Base-by-base conservation (phyloP, 1,140 invertebrate genomes). In the Aporrectodea caliginosa region DNA sequence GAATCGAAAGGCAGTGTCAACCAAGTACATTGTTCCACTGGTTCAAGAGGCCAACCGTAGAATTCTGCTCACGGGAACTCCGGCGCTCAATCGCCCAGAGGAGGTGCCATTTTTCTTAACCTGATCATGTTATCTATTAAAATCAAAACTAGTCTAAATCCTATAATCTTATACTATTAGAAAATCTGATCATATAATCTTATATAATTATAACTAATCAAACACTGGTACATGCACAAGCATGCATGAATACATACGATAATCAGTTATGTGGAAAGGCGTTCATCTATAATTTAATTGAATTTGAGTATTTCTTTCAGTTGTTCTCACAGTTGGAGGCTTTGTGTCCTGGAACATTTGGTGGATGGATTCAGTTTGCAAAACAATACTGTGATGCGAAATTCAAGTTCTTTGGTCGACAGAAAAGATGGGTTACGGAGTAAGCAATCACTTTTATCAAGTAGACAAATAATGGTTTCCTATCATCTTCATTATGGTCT, bases 41-140 rank as follows among this genome's bases (percentile, higher is more conserved):
- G 88, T 87, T 14, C 84, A 88, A 79, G 87, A 89, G 71, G 90
- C 92, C 0, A 90, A 90, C 75, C 91, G 94, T 29, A 90, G 94
- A 0, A 89, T 99, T 73, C 88, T 99, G 16, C 88, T 99, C 16
- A 94, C 93, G 82, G 98, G 98, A 35, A 99, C 98, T 0, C 98
- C 98, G 0, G 97, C 95, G 0, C 88, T 99, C 0, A 96, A 95
- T 22, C 89, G 95, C 70, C 97, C 98, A 0, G 90, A 85, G 0
- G 97, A 99, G 90, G 90, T 99, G n/a, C n/a, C n/a, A n/a, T 0
- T n/a, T n/a, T n/a, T n/a, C n/a, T n/a, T n/a, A n/a, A n/a, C n/a
- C n/a, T n/a, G n/a, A n/a, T n/a, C n/a, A n/a, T n/a, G n/a, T n/a
- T n/a, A n/a, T n/a, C n/a, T n/a, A n/a, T n/a, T n/a, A n/a, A n/a